These are phyloP conservation scores for Agapornis canus DNA, from an alignment of 2,797 vertebrate species.

Conservation along the genomic window DNA sequence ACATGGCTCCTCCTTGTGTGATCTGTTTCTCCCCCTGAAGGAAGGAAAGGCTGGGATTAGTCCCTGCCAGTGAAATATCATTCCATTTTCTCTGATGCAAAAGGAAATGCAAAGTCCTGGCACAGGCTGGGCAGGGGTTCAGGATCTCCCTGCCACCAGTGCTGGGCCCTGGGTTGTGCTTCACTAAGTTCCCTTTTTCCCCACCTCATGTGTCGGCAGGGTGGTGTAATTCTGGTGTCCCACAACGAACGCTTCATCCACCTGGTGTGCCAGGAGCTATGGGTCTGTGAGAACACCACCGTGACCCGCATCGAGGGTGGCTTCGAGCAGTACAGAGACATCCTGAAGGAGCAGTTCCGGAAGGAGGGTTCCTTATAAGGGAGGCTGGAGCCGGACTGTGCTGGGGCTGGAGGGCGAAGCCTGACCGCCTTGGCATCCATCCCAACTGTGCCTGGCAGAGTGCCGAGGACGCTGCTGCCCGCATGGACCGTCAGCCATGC, in stretches of 20 bases:
- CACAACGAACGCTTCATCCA: constrained; percentile 95
- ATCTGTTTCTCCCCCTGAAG: background rate
- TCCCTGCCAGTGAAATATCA: background rate
- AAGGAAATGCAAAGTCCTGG: background rate
- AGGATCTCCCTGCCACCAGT: background rate
- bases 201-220: constrained; percentile 71
- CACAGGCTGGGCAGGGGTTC: background rate
- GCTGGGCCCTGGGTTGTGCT: background rate
- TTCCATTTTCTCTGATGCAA: fast-evolving
- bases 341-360: constrained; percentile 94
- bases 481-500: background rate
- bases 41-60: background rate
- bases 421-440: background rate
- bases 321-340: constrained; percentile 93
- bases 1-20: fast-evolving
- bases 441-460: constrained; percentile 24
- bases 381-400: background rate
- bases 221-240: constrained; percentile 92
- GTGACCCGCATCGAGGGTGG: constrained; percentile 90
- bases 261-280: constrained; percentile 92
- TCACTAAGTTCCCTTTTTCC: background rate
- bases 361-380: constrained; percentile 94
- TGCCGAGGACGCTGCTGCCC: background rate
- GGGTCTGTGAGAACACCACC: constrained; percentile 88
- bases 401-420: background rate